Evolutionary conservation across 1,140 invertebrate genomes (phyloP).

Genomic region (Lethrus apterus): DNA sequence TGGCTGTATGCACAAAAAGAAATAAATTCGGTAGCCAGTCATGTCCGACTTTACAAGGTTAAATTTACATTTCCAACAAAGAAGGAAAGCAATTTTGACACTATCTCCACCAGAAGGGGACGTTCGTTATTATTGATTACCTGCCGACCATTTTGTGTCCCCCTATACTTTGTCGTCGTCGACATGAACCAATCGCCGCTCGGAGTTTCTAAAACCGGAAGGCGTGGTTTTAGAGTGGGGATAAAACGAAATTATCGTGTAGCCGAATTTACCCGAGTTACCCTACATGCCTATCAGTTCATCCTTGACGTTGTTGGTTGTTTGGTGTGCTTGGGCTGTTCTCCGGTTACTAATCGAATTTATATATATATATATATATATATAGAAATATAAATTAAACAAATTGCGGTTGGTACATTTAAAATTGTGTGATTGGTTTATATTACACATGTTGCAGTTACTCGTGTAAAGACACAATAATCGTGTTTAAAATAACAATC

Average conservation of each 20-base stretch:
- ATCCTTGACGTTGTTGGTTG: constrained; percentile 13
- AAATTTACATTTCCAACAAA: constrained; percentile 13
- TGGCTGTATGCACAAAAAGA: no score
- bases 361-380: constrained; percentile 5
- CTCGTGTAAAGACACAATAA: no score
- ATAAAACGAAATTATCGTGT: constrained; percentile 15
- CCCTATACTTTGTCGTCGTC: constrained; percentile 24
- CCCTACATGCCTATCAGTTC: constrained; percentile 22
- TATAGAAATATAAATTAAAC: neutral
- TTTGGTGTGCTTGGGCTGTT: constrained; percentile 8
- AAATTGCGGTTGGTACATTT: neutral
- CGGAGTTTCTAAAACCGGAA: constrained; percentile 20
- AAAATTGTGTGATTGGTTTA: neutral
- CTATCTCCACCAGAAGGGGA: neutral
- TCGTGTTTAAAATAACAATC: no score
- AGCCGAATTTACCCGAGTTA: constrained; percentile 23
- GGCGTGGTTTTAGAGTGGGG: constrained; percentile 24
- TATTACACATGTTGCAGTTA: no score
- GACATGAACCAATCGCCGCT: constrained; percentile 28
- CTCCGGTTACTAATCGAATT: constrained; percentile 15
- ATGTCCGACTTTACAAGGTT: constrained; percentile 15
- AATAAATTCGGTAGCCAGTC: constrained; percentile 9
- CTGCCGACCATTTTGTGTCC: constrained; percentile 40
- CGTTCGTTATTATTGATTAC: constrained; percentile 35
- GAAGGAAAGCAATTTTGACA: constrained; percentile 15